Evolutionary conservation across 2,113 vertebrate genomes (phyloP), one percentile per base, ranked within the genome.

Genomic region (Ia io): DNA sequence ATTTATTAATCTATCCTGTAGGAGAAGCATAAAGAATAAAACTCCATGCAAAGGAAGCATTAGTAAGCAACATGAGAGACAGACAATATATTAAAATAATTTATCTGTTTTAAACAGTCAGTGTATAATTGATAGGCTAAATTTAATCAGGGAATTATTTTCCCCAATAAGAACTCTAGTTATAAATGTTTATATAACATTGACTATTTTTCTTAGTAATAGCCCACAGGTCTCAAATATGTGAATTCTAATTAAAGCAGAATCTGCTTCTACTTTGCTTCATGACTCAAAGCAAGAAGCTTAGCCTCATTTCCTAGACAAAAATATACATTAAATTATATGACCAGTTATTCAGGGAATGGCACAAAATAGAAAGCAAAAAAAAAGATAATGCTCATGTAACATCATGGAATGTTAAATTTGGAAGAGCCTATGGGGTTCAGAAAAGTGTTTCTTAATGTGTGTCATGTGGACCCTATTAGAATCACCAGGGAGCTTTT

Each of bases 71-170:
- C 8, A n/a, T 16, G 82, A 16, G 32, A 82, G 37, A 76, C 16
- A 82, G 37, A 76, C 12, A 93, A 88, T 28, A 22, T 65, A 77
- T 51, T 63, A 63, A 59, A 88, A 79, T 51, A 69, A 47, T 51
- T 32, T 76, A 63, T 93, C 59, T 53, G 4, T 88, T 92, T 93
- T 69, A 94, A 92, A 91, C 5, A 82, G 13, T 73, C 61, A 92
- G 2, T 53, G 8, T 65, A 51, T 80, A 79, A 93, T n/a, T 67
- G 16, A 82, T 59, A 80, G 13, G 25, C 9, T 44, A 73, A 67
- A 87, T 79, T 94, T 90, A 91, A 56, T 84, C 84, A 69, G 47
- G 18, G 80, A 82, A 70, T 65, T 65, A 1, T n/a, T 67, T 76
- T 65, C 11, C 17, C 40, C 67, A 85, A 42, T 7, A 91, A 80